These are phyloP conservation scores for Maniola jurtina DNA, from an alignment of 1,140 invertebrate species.

Conservation along the genomic window DNA sequence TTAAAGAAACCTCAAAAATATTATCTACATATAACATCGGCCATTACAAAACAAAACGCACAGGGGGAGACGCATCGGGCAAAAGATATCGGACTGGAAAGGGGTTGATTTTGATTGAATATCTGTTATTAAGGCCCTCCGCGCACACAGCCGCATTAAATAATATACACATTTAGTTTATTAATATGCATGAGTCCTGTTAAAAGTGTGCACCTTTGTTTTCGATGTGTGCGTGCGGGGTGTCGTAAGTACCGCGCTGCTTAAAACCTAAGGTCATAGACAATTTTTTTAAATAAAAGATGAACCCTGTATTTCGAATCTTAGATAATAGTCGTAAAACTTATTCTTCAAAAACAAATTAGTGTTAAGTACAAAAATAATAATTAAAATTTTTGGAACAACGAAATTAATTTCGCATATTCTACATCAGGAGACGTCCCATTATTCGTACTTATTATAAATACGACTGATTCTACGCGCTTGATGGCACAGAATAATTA, in stretches of 20 bases:
- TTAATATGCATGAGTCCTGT: slow-evolving; percentile 76
- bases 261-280: slow-evolving; percentile 25
- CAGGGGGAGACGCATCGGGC: slow-evolving; percentile 58
- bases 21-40: slow-evolving; percentile 43
- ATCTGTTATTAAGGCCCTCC: slow-evolving; percentile 73
- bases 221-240: slow-evolving; percentile 24
- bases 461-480: slow-evolving; percentile 42
- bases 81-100: slow-evolving; percentile 70
- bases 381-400: slow-evolving; percentile 11
- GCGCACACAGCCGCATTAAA: slow-evolving; percentile 67
- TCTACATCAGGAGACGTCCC: slow-evolving; percentile 19
- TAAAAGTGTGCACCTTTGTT: slow-evolving; percentile 48
- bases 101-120: slow-evolving; percentile 77
- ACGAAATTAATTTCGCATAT: slow-evolving; percentile 17
- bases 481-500: slow-evolving; percentile 67
- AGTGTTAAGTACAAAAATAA: background rate
- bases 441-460: slow-evolving; percentile 41
- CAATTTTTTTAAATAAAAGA: slow-evolving; percentile 15
- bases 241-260: slow-evolving; percentile 19
- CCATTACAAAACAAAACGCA: slow-evolving; percentile 55
- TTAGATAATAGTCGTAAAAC: slow-evolving; percentile 11
- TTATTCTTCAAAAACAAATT: slow-evolving; percentile 1
- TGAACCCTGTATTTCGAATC: background rate
- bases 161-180: slow-evolving; percentile 70
- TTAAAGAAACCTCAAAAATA: slow-evolving; percentile 29